These are phyloP conservation scores for Phrynocephalus guinanensis DNA, from an alignment of 2,797 vertebrate species.

Conservation along the genomic window DNA sequence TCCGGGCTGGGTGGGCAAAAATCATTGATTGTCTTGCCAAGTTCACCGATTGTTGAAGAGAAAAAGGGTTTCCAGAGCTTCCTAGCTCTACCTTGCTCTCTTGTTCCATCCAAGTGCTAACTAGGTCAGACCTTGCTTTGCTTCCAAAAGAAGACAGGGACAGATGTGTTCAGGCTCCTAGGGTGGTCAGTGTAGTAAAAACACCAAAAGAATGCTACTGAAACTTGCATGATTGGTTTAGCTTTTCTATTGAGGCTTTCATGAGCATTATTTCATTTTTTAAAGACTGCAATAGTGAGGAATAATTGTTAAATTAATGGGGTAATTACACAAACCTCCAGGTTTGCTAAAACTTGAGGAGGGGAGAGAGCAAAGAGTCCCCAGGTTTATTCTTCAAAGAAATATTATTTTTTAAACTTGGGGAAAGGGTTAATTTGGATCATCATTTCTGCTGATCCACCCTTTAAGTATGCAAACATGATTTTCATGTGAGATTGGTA, in stretches of 20 bases:
- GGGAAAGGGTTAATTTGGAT: constrained; percentile 51
- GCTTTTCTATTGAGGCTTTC: neutral
- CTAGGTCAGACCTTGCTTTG: no score
- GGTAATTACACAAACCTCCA: constrained; percentile 20
- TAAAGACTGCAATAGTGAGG: neutral
- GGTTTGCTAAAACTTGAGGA: constrained; percentile 29
- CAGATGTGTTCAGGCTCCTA: no score
- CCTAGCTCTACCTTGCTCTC: no score
- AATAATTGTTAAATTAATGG: constrained; percentile 8
- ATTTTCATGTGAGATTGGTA: constrained; percentile 66
- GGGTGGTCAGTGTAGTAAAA: neutral
- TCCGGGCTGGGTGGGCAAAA: no score
- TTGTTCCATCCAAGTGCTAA: no score
- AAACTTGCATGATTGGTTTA: neutral
- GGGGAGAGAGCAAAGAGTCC: constrained; percentile 47
- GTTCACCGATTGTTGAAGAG: no score
- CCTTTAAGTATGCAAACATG: constrained; percentile 60
- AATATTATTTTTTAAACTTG: constrained; percentile 55
- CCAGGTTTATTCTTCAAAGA: constrained; percentile 56
- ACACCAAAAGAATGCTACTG: neutral
- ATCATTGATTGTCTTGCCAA: no score
- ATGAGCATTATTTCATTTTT: neutral
- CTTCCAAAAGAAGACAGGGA: no score
- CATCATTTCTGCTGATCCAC: constrained; percentile 64
- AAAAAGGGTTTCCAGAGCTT: no score